phyloP scores from a whole-genome alignment of 2,888 invertebrate species.

The Aromia moschata region DNA sequence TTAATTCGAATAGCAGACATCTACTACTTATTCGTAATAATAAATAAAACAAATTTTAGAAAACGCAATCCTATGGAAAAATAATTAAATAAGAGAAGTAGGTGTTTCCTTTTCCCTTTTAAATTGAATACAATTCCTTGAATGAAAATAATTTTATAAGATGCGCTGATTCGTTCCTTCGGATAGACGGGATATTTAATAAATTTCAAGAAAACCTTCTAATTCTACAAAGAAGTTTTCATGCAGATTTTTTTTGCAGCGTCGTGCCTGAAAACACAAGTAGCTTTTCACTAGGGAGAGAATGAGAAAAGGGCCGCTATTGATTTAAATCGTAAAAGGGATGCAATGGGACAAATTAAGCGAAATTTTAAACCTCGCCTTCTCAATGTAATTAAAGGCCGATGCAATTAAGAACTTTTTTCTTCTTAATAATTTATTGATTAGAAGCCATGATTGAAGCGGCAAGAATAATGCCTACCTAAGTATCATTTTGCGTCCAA shows the following conservation, averaged over 20 bases:
- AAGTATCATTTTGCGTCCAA: constrained; percentile 10
- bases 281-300: constrained; percentile 5
- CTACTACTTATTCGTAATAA: no score
- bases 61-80: no score
- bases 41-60: no score
- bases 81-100: no score
- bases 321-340: constrained; percentile 8
- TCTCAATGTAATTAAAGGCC: constrained; percentile 16
- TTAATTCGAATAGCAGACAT: no score
- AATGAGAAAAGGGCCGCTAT: constrained; percentile 11
- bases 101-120: no score
- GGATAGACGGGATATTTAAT: background rate
- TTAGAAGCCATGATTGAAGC: constrained; percentile 8
- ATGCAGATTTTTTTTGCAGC: background rate
- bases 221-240: background rate
- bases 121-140: background rate
- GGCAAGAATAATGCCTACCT: constrained; percentile 16
- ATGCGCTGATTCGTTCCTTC: background rate
- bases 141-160: background rate
- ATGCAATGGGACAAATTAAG: constrained; percentile 12
- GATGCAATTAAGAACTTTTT: constrained; percentile 22
- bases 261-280: constrained; percentile 4
- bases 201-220: background rate
- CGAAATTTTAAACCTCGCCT: constrained; percentile 16
- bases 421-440: constrained; percentile 19